phyloP scores from a whole-genome alignment of 2,113 vertebrate genomes.

The Spilogale gracilis region DNA sequence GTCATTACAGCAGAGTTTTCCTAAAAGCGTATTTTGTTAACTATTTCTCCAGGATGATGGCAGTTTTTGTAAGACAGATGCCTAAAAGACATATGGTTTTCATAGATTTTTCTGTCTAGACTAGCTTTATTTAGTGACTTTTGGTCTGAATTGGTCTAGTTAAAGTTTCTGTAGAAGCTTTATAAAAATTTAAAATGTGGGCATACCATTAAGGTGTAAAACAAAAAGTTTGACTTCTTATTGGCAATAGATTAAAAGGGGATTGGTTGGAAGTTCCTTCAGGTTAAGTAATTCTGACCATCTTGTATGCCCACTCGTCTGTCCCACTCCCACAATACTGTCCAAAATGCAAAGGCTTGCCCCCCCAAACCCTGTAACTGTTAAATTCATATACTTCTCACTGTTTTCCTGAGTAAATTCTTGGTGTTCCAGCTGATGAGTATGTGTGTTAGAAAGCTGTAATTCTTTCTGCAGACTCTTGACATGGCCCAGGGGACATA shows the following conservation, averaged over 20 bases:
- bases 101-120: slow-evolving; percentile 88
- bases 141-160: slow-evolving; percentile 82
- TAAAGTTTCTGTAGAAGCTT: slow-evolving; percentile 82
- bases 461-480: slow-evolving; percentile 87
- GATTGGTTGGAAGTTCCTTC: slow-evolving; percentile 52
- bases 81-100: slow-evolving; percentile 88
- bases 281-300: slow-evolving; percentile 44
- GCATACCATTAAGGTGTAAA: slow-evolving; percentile 82
- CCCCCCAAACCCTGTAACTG: slow-evolving; percentile 75
- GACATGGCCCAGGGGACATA: slow-evolving; percentile 81
- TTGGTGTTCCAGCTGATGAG: slow-evolving; percentile 81
- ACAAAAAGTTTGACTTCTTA: slow-evolving; percentile 82
- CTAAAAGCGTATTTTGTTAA: slow-evolving; percentile 80
- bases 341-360: slow-evolving; percentile 78
- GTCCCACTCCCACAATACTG: slow-evolving; percentile 57
- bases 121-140: slow-evolving; percentile 88
- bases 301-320: neutral
- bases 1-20: slow-evolving; percentile 75
- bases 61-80: slow-evolving; percentile 81
- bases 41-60: slow-evolving; percentile 78
- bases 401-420: slow-evolving; percentile 85
- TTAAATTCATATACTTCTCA: slow-evolving; percentile 82
- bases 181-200: slow-evolving; percentile 78
- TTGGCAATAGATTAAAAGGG: slow-evolving; percentile 67
- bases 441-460: slow-evolving; percentile 82